Evolutionary conservation across 2,113 vertebrate genomes (phyloP), one percentile per base, ranked within the genome.

Genomic region (Ctenodactylus gundi): DNA sequence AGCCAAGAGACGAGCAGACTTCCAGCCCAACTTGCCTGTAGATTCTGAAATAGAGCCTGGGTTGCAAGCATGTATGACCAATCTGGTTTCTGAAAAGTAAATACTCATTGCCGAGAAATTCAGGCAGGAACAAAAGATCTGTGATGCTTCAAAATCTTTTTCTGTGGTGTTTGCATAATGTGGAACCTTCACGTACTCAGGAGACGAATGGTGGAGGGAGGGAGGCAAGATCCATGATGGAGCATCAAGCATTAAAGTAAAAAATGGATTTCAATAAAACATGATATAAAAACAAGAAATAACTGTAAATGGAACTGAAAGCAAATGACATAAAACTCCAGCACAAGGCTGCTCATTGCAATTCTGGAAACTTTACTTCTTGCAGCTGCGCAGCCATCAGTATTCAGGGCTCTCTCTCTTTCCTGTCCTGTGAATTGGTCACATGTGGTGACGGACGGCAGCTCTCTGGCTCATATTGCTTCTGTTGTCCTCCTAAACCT

Each of bases 181-280:
- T 90, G 51, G 36, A 96, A 57, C 72, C 87, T 96, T 97, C 65
- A 4, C 68, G 1, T 23, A 72, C 58, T 96, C 95, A 55, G 67
- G 94, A 97, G 95, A 94, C 92, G 96, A 86, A 96, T 77, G 60
- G 57, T 13, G 20, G 46, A 29, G 75, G 29, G 12, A 36, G 17
- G 27, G 41, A 76, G 62, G 25, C 13, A 55, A 88, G 81, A 95
- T 82, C 97, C 96, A 89, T 95, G 91, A 85, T 78, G 21, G 65
- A 86, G 94, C 90, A 49, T 29, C 84, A 96, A 97, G 93, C 94
- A 80, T 97, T 92, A 91, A 96, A 96, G 96, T 97, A 95, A 97
- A 97, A 97, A 97, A 94, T 97, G 92, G 96, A 85, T 98, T 98
- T 97, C 72, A 94, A 95, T 98, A 98, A 98, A 98, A 83, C 75